Evolutionary conservation across 2,113 vertebrate genomes (phyloP).

Genomic region (Oncorhynchus nerka): DNA sequence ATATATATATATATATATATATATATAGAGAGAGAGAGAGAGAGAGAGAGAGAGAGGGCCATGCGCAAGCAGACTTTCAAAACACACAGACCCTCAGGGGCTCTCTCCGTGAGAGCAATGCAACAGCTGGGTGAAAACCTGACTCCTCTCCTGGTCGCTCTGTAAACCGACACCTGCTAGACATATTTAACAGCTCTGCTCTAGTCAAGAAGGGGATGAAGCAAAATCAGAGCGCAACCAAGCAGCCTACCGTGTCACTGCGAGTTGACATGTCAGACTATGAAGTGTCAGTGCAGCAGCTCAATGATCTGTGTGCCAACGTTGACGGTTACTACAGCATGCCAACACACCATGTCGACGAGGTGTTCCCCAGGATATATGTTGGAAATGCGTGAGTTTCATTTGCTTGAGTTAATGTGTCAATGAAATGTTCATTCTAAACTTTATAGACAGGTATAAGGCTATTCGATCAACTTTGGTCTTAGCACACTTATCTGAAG

Average conservation of each 20-base stretch:
- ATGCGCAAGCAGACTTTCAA: no score
- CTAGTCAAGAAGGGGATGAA: constrained; percentile 40
- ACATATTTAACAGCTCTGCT: constrained; percentile 13
- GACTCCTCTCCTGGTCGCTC: not conserved
- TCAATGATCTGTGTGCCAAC: constrained; percentile 88
- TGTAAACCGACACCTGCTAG: constrained; percentile 42
- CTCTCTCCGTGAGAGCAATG: no score
- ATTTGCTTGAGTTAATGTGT: not conserved
- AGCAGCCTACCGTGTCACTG: not conserved
- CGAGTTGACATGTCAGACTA: constrained; percentile 75
- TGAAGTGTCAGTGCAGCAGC: constrained; percentile 85
- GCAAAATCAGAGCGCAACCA: no score
- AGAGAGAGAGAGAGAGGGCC: no score
- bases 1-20: no score
- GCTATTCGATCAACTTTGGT: no score
- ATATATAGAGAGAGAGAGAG: no score
- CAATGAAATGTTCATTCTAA: no score
- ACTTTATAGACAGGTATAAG: no score
- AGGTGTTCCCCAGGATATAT: constrained; percentile 86
- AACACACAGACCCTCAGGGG: no score
- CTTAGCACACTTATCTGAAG: no score
- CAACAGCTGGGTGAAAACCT: not conserved
- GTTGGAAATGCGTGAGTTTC: constrained; percentile 88
- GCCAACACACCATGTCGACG: constrained; percentile 84
- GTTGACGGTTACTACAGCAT: constrained; percentile 86